A percentile compares a stretch with the other conserved stretches of the same genome.
These are phyloP conservation scores for Athalia circularis DNA, from an alignment of 2,888 invertebrate species.

Conservation along the genomic window DNA sequence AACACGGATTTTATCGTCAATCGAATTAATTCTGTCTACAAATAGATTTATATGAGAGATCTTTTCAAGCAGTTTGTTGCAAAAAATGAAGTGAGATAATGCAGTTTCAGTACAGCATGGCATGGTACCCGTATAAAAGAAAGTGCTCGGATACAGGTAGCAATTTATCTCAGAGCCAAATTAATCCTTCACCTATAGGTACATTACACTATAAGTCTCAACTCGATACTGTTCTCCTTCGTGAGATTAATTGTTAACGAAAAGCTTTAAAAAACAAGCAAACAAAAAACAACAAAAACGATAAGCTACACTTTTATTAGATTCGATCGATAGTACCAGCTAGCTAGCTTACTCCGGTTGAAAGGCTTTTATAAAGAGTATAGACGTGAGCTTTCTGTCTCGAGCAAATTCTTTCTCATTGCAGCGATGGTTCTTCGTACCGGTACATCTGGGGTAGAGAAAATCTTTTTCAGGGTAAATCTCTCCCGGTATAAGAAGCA, in stretches of 20 bases:
- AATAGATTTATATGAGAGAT: no score
- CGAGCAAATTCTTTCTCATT: background rate
- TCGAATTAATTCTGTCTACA: background rate
- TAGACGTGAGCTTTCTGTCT: slow-evolving; percentile 31
- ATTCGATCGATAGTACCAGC: slow-evolving; percentile 21
- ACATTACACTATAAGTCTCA: background rate
- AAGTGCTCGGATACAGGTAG: slow-evolving; percentile 14
- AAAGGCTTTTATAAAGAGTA: slow-evolving; percentile 34
- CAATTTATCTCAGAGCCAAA: slow-evolving; percentile 40
- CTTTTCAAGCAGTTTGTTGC: no score
- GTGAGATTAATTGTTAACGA: slow-evolving; percentile 32
- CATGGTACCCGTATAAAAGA: background rate
- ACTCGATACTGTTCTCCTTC: slow-evolving; percentile 28
- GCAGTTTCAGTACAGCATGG: no score
- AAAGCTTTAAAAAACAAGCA: no score
- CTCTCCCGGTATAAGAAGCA: background rate
- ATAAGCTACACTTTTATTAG: slow-evolving; percentile 27
- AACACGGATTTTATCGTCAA: background rate
- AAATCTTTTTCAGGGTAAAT: slow-evolving; percentile 24
- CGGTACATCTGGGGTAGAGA: background rate
- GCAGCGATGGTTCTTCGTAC: background rate
- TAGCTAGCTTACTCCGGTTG: slow-evolving; percentile 19
- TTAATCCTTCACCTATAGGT: slow-evolving; percentile 19
- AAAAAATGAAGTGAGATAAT: no score
- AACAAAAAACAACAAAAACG: background rate